A percentile compares a stretch with the other conserved stretches of the same genome.
Evolutionary conservation across 92 coral and sea anemone genomes (phyloP).

Genomic region (Virgularia gustaviana): DNA sequence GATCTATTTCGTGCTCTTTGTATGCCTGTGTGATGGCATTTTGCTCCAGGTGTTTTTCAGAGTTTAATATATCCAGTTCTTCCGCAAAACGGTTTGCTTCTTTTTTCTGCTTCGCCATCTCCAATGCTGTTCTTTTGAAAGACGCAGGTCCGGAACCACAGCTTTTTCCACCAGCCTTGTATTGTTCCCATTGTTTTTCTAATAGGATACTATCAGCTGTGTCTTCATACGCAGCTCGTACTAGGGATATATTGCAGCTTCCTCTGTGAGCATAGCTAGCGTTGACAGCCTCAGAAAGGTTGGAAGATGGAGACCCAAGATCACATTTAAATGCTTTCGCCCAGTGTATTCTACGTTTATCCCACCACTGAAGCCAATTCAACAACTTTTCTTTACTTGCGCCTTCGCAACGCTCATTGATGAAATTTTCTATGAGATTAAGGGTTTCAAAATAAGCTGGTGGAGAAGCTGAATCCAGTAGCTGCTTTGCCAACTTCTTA

Average conservation of each 20-base stretch:
- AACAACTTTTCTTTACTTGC: constrained; percentile 15
- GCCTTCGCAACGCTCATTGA: neutral
- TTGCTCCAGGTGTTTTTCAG: neutral
- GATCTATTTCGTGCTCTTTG: constrained; percentile 2
- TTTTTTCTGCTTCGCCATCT: constrained; percentile 35
- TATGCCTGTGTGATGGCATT: neutral
- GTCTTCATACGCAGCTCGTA: constrained; percentile 47
- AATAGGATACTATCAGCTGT: constrained; percentile 32
- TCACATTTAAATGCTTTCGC: constrained; percentile 37
- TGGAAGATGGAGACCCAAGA: constrained; percentile 13
- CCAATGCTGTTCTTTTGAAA: constrained; percentile 16
- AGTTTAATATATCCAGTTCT: constrained; percentile 34
- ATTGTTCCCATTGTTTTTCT: constrained; percentile 32
- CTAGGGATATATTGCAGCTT: constrained; percentile 31
- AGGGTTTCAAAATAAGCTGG: constrained; percentile 35
- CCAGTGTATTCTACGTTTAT: constrained; percentile 21
- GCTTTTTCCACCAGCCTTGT: constrained; percentile 25
- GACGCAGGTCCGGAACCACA: constrained; percentile 38
- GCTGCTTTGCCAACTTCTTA: constrained; percentile 34
- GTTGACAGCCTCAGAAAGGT: constrained; percentile 42
- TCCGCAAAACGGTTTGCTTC: constrained; percentile 31
- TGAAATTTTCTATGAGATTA: constrained; percentile 10
- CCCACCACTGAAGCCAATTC: constrained; percentile 51
- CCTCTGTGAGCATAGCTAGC: constrained; percentile 24
- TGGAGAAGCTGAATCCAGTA: constrained; percentile 38